These are phyloP conservation scores for Hoplodrina blanda DNA, from an alignment of 2,888 invertebrate species.

Conservation along the genomic window DNA sequence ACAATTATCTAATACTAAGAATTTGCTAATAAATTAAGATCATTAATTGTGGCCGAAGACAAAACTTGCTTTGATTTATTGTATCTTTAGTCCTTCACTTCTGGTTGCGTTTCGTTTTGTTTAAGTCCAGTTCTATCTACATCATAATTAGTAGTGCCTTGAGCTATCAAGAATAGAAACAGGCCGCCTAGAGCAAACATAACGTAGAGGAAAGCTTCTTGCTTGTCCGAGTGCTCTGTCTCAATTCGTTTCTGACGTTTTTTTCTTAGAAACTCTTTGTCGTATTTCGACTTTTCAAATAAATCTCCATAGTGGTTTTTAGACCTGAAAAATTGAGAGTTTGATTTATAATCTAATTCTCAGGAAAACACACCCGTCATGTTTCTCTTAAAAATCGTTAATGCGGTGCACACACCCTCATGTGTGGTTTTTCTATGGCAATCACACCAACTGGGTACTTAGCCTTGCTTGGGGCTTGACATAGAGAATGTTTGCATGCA, in stretches of 20 bases:
- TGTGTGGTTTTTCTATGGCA: too few species aligned
- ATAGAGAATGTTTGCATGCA: too few species aligned
- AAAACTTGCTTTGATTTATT: not conserved
- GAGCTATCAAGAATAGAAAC: conserved; percentile 70
- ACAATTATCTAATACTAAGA: conserved; percentile 23
- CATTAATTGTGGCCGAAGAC: not conserved
- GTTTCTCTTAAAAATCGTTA: too few species aligned
- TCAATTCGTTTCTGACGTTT: conserved; percentile 64
- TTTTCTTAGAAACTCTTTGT: conserved; percentile 72
- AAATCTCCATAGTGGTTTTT: conserved; percentile 88
- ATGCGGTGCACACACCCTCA: too few species aligned
- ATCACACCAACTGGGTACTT: too few species aligned
- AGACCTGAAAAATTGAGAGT: conserved; percentile 78
- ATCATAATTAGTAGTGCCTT: conserved; percentile 80
- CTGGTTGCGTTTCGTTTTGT: not conserved
- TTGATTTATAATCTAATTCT: not conserved
- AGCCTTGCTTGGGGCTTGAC: too few species aligned
- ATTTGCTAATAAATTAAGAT: conserved; percentile 22
- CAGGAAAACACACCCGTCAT: too few species aligned
- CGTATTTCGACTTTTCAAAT: conserved; percentile 75
- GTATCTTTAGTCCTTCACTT: conserved; percentile 6
- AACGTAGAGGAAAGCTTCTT: conserved; percentile 75
- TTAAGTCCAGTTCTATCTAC: conserved; percentile 49
- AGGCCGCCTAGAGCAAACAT: conserved; percentile 69
- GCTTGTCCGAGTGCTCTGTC: conserved; percentile 57